Base-by-base conservation (phyloP, 2,113 vertebrate genomes). In the Erinaceus europaeus region DNA sequence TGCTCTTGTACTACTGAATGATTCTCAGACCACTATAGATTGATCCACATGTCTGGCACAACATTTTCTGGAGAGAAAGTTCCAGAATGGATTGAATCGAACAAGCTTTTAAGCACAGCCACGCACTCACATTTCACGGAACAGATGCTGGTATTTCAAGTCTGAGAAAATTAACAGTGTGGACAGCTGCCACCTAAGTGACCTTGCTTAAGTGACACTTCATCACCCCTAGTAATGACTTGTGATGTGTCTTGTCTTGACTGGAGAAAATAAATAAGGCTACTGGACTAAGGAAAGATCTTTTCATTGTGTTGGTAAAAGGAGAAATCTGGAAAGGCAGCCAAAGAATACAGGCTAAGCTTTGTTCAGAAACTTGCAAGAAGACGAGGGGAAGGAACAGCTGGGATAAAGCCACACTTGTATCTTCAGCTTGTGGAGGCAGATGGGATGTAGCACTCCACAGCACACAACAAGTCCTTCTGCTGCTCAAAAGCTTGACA, bases 301-400 rank as follows among this genome's bases (percentile, higher is more conserved):
- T 90, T 93, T 94, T 96, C 81, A 90, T 90, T 93, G 73, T 78
- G 76, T 61, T 62, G 40, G 40, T 71, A 38, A 69, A 84, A 84
- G 81, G 74, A 91, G 78, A 93, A 91, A 79, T 86, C 89, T 90
- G 89, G 90, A 96, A 90, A 79, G 3, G 0, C 50, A 27, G 92
- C 91, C 95, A 94, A 96, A 94, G 90, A 91, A 94, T 6, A 96
- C 94, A 96, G 77, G 82, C 90, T 94, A 88, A 90, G 77, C 93
- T 96, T 96, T 95, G 95, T 95, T 93, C 69, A 48, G 78, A 87
- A 34, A 52, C 64, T 86, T 38, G 3, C 34, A 32, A 23, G 84
- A 77, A 68, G 59, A 81, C 69, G 68, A 82, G 81, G 69, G 61
- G 78, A 79, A 82, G 90, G 67, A 38, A 42, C 75, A 62, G 72